Percentiles rank a stretch among this genome's conserved stretches.
phyloP scores from a whole-genome alignment of 1,140 invertebrate species.

The Drosophila repletoides region DNA sequence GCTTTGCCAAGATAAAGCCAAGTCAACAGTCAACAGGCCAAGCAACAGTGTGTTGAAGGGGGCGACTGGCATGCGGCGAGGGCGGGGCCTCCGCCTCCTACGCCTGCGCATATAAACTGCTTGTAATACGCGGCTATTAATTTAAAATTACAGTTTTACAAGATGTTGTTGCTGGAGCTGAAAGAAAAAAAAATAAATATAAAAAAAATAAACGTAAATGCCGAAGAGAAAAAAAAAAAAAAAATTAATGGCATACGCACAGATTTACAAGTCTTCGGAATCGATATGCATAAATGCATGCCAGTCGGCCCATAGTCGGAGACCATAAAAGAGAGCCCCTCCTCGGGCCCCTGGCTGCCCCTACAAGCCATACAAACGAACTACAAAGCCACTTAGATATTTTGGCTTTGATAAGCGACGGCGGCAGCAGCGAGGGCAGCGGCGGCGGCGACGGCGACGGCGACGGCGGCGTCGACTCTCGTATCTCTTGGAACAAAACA shows the following conservation, averaged over 20 bases:
- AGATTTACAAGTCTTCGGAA: constrained; percentile 71
- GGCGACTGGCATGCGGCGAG: constrained; percentile 3
- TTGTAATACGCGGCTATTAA: constrained; percentile 80
- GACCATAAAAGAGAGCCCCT: constrained; percentile 59
- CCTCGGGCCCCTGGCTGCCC: neutral
- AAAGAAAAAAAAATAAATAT: constrained; percentile 27
- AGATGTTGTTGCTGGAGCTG: constrained; percentile 36
- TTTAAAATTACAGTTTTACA: constrained; percentile 81
- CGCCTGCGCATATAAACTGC: constrained; percentile 77
- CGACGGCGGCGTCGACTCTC: constrained; percentile 8
- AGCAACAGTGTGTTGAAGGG: too few relatives aligned
- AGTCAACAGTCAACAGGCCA: too few relatives aligned
- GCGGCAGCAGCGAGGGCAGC: neutral
- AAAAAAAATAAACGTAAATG: constrained; percentile 22
- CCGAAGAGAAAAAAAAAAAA: constrained; percentile 5
- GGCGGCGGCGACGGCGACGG: constrained; percentile 10
- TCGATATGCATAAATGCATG: constrained; percentile 72
- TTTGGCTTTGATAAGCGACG: constrained; percentile 68
- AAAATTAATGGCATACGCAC: constrained; percentile 76
- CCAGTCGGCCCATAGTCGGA: constrained; percentile 34
- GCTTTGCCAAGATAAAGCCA: constrained; percentile 7
- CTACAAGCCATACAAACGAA: constrained; percentile 35
- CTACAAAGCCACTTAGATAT: constrained; percentile 75
- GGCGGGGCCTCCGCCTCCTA: constrained; percentile 52
- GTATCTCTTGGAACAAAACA: constrained; percentile 64